Conservation (phyloP, 2,888 invertebrate species). For the Syrphus vitripennis region DNA sequence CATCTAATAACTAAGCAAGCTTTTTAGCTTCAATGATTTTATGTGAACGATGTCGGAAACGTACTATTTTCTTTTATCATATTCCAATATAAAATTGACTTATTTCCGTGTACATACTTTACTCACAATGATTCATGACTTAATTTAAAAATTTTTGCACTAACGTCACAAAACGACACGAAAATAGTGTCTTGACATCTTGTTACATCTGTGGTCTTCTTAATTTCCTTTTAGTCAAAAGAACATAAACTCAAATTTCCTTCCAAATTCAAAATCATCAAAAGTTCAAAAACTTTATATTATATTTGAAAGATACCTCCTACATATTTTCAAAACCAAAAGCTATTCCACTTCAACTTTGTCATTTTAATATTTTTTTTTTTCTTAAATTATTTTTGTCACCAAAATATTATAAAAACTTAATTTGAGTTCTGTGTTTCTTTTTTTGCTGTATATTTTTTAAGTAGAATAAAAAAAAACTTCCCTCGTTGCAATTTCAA, state of each 20-base stretch:
- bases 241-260: not conserved
- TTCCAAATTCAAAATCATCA: not conserved
- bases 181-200: not conserved
- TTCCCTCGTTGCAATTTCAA: conserved; percentile 21
- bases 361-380: too few relatives aligned
- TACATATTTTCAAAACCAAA: not conserved
- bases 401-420: not conserved
- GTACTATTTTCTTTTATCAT: too few relatives aligned
- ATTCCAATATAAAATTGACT: too few relatives aligned
- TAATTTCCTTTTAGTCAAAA: not conserved
- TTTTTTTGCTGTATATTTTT: not conserved
- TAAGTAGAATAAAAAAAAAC: not conserved
- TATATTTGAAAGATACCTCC: not conserved
- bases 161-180: not conserved
- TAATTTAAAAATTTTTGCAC: not conserved
- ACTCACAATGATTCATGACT: not conserved
- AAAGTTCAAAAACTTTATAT: not conserved
- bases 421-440: not conserved
- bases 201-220: not conserved
- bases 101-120: not conserved
- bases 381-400: too few relatives aligned
- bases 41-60: too few relatives aligned
- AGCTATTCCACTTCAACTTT: not conserved
- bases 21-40: too few relatives aligned
- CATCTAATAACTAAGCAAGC: too few relatives aligned